Evolutionary conservation across 2,888 invertebrate genomes (phyloP).

Genomic region (Matsumyia berberina): DNA sequence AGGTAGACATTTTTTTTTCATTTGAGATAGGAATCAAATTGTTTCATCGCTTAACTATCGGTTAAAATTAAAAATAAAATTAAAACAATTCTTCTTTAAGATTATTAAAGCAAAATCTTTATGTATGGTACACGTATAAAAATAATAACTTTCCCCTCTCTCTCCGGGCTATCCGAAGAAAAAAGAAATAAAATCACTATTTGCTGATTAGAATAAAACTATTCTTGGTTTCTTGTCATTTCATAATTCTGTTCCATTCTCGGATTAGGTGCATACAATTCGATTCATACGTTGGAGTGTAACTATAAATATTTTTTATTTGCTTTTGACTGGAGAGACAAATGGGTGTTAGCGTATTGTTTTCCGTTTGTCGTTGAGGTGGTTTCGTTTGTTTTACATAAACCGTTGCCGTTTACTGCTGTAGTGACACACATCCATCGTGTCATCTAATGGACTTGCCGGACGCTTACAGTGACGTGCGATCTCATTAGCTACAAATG

Average conservation of each 20-base stretch:
- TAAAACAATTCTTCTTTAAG: not conserved
- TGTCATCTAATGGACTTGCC: conserved; percentile 89
- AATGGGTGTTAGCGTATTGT: conserved; percentile 44
- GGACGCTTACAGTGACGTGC: conserved; percentile 90
- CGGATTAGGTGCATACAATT: conserved; percentile 7
- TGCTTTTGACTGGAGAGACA: not conserved
- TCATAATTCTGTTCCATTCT: conserved; percentile 25
- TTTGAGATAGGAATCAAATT: conserved; percentile 65
- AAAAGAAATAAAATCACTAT: conserved; percentile 52
- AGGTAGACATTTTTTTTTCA: conserved; percentile 28
- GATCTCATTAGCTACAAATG: conserved; percentile 90
- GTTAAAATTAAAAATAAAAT: conserved; percentile 3
- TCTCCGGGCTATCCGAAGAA: conserved; percentile 16
- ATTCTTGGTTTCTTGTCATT: conserved; percentile 17
- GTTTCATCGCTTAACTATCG: conserved; percentile 7
- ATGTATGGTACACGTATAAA: conserved; percentile 49
- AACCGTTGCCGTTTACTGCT: conserved; percentile 89
- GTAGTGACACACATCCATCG: conserved; percentile 91
- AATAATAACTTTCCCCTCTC: conserved; percentile 55
- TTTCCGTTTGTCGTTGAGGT: conserved; percentile 7
- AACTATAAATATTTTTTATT: too few species aligned
- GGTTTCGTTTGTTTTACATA: conserved; percentile 85
- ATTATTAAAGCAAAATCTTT: conserved; percentile 44
- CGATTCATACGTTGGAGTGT: not conserved
- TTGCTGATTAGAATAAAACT: conserved; percentile 63